Percentiles rank a stretch among this genome's conserved stretches.
Conservation (phyloP, 2,888 invertebrate genomes). For the Ephialtes manifestator region DNA sequence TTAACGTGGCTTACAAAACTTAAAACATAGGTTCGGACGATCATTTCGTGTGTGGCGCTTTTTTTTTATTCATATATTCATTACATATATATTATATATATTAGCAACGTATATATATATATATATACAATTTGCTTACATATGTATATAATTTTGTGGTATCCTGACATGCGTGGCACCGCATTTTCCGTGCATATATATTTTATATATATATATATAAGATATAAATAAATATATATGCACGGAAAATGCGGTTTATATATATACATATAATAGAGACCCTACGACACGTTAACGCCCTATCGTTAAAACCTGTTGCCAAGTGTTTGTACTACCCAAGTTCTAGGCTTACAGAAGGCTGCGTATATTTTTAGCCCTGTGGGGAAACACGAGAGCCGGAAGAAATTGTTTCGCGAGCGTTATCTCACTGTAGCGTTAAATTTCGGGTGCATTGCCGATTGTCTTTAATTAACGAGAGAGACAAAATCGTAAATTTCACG, state of each 20-base stretch:
- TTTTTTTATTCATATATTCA: no score
- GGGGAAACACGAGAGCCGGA: constrained; percentile 16
- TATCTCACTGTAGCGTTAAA: neutral
- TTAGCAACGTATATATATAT: no score
- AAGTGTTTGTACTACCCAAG: constrained; percentile 30
- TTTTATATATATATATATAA: neutral
- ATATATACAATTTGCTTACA: no score
- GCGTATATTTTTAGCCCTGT: constrained; percentile 48
- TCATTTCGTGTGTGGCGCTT: no score
- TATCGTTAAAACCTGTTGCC: constrained; percentile 41
- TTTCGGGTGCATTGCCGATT: neutral
- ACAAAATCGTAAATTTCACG: neutral
- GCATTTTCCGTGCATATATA: neutral
- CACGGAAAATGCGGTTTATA: neutral
- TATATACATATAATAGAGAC: neutral
- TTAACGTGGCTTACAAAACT: no score
- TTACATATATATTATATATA: no score
- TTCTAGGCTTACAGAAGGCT: constrained; percentile 9
- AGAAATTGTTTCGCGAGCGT: neutral
- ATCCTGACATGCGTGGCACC: no score
- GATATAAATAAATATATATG: no score
- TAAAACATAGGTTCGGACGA: no score
- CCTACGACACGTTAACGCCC: constrained; percentile 7
- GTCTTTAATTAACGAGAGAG: neutral
- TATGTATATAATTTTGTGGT: no score